These are phyloP conservation scores for Diadumene lineata DNA, from an alignment of 92 coral and sea anemone genomes.

Conservation along the genomic window DNA sequence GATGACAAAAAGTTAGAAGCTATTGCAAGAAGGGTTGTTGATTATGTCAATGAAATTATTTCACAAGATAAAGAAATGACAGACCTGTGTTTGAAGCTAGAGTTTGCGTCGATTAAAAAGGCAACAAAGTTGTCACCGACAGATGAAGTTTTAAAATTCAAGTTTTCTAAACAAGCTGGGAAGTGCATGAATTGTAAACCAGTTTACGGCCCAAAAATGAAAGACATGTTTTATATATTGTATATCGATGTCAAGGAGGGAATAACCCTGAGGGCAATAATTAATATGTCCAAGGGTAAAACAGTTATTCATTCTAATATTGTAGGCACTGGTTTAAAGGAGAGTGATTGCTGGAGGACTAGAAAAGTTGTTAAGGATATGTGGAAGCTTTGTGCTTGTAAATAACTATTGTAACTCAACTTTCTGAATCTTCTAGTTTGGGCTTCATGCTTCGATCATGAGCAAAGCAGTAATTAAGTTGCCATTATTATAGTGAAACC, in stretches of 20 bases:
- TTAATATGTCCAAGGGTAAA: conserved; percentile 33
- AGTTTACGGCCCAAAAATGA: conserved; percentile 37
- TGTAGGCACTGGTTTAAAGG: conserved; percentile 13
- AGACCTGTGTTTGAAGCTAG: conserved; percentile 28
- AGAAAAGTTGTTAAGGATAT: conserved; percentile 2
- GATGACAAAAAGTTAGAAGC: conserved; percentile 1
- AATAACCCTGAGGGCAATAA: conserved; percentile 30
- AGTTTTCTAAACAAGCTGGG: conserved; percentile 35
- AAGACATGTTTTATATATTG: conserved; percentile 41
- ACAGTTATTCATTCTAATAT: conserved; percentile 28
- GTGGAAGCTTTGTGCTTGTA: conserved; percentile 42
- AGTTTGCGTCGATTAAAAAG: conserved; percentile 32
- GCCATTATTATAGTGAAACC: no score
- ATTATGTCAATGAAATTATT: conserved; percentile 23
- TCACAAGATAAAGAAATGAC: conserved; percentile 15
- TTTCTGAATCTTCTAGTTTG: no score
- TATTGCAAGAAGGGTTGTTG: conserved; percentile 33
- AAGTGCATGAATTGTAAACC: conserved; percentile 60
- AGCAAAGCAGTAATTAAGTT: no score
- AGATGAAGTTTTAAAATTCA: conserved; percentile 55
- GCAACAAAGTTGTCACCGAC: conserved; percentile 44
- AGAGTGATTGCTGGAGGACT: conserved; percentile 17
- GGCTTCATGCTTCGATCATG: no score
- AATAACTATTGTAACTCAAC: not conserved
- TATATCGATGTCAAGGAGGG: conserved; percentile 55